Evolutionary conservation across 2,888 invertebrate species (phyloP).

Genomic region (Elgonia sp.): DNA sequence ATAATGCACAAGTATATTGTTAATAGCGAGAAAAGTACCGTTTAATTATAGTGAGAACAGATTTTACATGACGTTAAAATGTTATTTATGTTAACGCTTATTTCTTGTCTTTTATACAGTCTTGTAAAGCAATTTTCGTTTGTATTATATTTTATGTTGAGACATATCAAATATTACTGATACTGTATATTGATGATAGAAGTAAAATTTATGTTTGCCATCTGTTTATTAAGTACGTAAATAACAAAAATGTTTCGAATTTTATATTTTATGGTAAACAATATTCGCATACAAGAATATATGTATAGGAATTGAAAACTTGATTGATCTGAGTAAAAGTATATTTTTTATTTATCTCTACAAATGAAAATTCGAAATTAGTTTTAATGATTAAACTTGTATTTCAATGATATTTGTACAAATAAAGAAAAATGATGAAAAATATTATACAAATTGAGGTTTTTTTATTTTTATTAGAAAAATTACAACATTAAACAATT

Average conservation of each 20-base stretch:
- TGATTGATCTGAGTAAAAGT: neutral
- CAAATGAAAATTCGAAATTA: neutral
- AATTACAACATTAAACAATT: neutral
- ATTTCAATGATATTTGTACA: neutral
- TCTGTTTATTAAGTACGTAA: too few species aligned
- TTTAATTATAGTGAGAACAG: too few species aligned
- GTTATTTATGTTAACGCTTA: slow-evolving; percentile 34
- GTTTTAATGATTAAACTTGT: neutral
- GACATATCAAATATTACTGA: slow-evolving; percentile 36
- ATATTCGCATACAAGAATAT: too few species aligned
- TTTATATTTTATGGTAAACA: too few species aligned
- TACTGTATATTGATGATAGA: neutral
- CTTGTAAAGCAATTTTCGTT: slow-evolving; percentile 27
- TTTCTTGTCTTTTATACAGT: slow-evolving; percentile 25
- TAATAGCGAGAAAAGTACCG: too few species aligned
- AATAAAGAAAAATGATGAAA: slow-evolving; percentile 11
- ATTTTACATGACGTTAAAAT: too few species aligned
- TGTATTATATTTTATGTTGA: slow-evolving; percentile 42
- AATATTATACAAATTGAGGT: neutral
- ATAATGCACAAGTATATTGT: too few species aligned
- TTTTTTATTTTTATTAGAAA: neutral
- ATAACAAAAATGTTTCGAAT: too few species aligned
- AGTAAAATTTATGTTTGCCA: too few species aligned
- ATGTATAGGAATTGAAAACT: neutral
- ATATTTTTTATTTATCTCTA: too few species aligned